Base-by-base conservation (phyloP, 1,140 invertebrate genomes). In the Bombus polaris region DNA sequence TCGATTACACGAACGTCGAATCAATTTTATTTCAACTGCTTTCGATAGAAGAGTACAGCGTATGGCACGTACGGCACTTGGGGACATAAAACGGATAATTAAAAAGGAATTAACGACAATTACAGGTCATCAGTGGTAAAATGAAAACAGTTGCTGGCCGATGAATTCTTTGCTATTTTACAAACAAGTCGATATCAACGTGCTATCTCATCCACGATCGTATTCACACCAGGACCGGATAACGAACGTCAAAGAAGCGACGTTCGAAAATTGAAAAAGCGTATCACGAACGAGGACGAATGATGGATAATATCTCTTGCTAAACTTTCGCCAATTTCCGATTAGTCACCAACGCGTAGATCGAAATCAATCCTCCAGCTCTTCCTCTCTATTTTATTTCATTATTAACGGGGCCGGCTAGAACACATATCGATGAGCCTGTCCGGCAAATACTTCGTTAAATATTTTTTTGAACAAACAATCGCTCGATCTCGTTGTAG, bases 91-190 rank as follows among this genome's bases (percentile, higher is more conserved):
- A 47, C 65, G 83, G 68, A 85, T 73, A 89, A 90, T 90, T 89
- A 87, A 65, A 44, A 87, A 84, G 9, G 42, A 81, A 85, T 87
- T 90, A 90, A 65, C 35, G 71, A 82, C 78, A 85, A 90, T 90
- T 90, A 89, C 73, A 65, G 85, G 47, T 66, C 22, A 18, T 44
- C 42, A 13, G 0, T 4, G 42, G 15, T 8, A 3, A 32, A 73
- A 44, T n/a, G 42, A 73, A 32, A 44, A 73, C 44, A 74, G 4
- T 1, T 28, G 9, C 2, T 8, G 6, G 13, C 6, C 47, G 6
- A 53, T 22, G 37, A 32, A 70, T 72, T 72, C n/a, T 18, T 32
- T 4, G 10, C 25, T 22, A n/a, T 65, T 79, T 85, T 47, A 80
- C 53, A 15, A 47, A 15, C 53, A 35, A 70, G 25, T 39, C 13